Evolutionary conservation across 2,888 invertebrate species (phyloP), one percentile per base, ranked within the genome.

Genomic region (Zygothrica quintamaculata): DNA sequence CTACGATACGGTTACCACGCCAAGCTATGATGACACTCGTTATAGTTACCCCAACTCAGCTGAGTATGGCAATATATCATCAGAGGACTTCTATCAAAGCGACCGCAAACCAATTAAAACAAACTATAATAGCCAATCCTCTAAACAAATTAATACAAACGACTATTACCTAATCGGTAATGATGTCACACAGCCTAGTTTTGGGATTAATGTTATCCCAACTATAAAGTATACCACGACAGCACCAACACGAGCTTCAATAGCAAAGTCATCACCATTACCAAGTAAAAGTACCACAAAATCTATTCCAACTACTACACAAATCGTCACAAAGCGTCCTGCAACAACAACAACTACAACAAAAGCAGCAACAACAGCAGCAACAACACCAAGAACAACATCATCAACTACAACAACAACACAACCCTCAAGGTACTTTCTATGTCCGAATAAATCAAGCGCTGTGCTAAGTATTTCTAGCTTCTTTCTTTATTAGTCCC

Each of bases 261-360:
- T 39, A 18, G 44, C 26, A 8, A 64, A 74, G 51, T 31, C 74
- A 26, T 66, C 67, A 8, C 40, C 58, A 34, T 46, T 51, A 37
- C 52, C 50, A 46, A 44, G 34, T 55, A 62, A 55, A 40, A 76
- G 91, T 90, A 77, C 78, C 47, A 74, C 64, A 36, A 77, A 74
- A 47, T 80, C 62, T 40, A 69, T 67, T 40, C 74, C 92, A 92
- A 91, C 92, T 89, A 90, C 91, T 86, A 87, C 90, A 60, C 68
- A 62, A 72, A 72, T 61, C 48, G 40, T 50, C 37, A 82, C 70
- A 74, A 76, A 60, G 47, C 26, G 69, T 47, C 33, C 65, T 42
- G 56, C 55, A 47, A 69, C 55, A 43, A 56, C 59, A 53, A 56
- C 58, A 50, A 46, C 46, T 31, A 66, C 50, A 57, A 52, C 74